Evolutionary conservation across 2,113 vertebrate species (phyloP).

Genomic region (Tupaia tana): DNA sequence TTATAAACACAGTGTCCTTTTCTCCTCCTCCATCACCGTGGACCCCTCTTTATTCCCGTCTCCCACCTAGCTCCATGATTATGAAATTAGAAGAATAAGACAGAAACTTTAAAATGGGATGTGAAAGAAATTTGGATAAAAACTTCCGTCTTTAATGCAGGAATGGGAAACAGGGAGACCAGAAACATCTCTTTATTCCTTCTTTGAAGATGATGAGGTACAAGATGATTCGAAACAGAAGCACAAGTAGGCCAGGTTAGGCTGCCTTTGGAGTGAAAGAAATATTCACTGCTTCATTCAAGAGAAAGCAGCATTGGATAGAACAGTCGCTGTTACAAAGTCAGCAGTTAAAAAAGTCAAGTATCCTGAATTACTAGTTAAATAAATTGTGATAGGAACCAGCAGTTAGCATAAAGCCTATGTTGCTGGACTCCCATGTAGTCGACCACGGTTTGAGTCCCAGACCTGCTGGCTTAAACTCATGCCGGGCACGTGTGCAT

Average conservation of each 20-base stretch:
- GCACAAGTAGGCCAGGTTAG: background rate
- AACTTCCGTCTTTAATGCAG: conserved; percentile 35
- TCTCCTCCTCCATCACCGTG: background rate
- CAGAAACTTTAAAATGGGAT: background rate
- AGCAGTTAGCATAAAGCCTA: no score
- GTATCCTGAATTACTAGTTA: background rate
- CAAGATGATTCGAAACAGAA: background rate
- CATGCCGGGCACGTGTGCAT: no score
- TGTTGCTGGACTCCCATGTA: no score
- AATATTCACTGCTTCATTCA: background rate
- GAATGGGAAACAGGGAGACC: background rate
- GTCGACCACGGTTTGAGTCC: no score
- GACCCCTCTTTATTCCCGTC: background rate
- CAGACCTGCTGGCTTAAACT: no score
- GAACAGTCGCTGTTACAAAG: background rate
- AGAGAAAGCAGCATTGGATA: background rate
- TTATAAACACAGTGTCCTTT: background rate
- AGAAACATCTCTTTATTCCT: background rate
- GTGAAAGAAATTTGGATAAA: conserved; percentile 1
- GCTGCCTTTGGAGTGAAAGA: background rate
- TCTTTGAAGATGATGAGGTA: background rate
- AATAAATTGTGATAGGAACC: background rate
- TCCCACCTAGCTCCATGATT: background rate
- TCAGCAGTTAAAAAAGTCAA: background rate
- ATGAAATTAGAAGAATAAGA: background rate